Conservation (phyloP, 2,888 invertebrate species). For the Pollenia griseotomentosa region DNA sequence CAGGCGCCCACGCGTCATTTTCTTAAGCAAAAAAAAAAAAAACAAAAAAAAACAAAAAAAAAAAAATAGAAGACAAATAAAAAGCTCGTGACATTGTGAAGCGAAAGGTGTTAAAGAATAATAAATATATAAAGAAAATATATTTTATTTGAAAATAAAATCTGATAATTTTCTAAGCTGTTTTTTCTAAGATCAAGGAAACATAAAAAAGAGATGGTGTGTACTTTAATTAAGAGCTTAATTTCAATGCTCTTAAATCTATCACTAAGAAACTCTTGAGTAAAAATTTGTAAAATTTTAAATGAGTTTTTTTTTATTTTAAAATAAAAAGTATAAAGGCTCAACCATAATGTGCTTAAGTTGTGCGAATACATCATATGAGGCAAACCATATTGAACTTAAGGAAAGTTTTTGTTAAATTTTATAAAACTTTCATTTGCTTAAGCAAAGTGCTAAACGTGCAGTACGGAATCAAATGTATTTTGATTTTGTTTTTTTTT, state of each 20-base stretch:
- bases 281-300: not conserved
- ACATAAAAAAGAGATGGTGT: not conserved
- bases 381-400: too few species aligned
- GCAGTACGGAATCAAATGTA: too few species aligned
- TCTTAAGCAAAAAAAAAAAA: not conserved
- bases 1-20: conserved; percentile 62
- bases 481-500: too few species aligned
- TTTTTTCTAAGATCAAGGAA: not conserved
- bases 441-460: too few species aligned
- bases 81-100: conserved; percentile 67
- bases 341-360: too few species aligned
- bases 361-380: too few species aligned
- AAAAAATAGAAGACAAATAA: conserved; percentile 14
- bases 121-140: not conserved
- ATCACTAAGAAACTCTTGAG: conserved; percentile 36
- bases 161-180: not conserved
- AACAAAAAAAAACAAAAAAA: too few species aligned
- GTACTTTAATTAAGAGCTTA: conserved; percentile 2
- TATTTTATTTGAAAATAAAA: conserved; percentile 4
- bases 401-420: too few species aligned
- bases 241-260: conserved; percentile 19
- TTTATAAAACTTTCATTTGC: too few species aligned
- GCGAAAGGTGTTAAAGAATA: conserved; percentile 50
- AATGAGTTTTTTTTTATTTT: not conserved
- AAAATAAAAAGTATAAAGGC: not conserved